phyloP scores from a whole-genome alignment of 2,113 vertebrate species.

The Aldabrachelys gigantea region DNA sequence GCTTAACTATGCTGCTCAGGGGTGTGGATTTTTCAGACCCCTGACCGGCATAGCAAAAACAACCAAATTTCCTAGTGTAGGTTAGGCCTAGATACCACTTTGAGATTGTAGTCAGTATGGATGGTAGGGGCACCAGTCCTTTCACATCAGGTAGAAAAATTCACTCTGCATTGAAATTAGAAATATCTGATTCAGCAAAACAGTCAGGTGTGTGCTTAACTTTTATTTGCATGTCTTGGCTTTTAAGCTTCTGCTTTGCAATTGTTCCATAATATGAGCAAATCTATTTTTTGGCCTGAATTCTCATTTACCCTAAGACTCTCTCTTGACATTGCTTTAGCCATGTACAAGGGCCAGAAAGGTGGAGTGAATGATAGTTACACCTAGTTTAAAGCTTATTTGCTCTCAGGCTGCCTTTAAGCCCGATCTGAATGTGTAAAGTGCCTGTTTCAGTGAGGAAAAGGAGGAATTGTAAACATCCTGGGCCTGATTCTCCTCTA shows the following conservation, averaged over 20 bases:
- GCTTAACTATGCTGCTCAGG: not conserved
- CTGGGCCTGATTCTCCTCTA: not conserved
- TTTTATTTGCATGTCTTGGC: not conserved
- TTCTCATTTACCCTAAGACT: not conserved
- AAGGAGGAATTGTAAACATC: not conserved
- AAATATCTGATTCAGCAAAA: not conserved
- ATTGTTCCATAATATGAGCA: not conserved
- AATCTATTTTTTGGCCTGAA: not conserved
- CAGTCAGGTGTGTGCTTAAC: not conserved
- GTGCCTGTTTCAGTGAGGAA: not conserved
- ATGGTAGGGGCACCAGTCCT: not conserved
- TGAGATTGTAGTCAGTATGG: not conserved
- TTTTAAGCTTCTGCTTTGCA: not conserved
- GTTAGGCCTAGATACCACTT: not conserved
- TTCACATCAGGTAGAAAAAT: not conserved
- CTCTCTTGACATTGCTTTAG: not conserved
- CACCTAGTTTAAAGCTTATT: not conserved
- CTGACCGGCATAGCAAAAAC: not conserved
- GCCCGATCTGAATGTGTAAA: not conserved
- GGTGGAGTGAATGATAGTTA: not conserved
- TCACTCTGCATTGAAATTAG: not conserved
- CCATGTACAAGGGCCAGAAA: not conserved
- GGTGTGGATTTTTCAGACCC: not conserved
- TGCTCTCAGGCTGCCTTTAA: too few relatives aligned
- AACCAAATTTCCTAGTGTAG: not conserved